Percentiles rank a stretch among this genome's conserved stretches.
These are phyloP conservation scores for Altica lythri DNA, from an alignment of 2,888 invertebrate genomes.

Conservation along the genomic window DNA sequence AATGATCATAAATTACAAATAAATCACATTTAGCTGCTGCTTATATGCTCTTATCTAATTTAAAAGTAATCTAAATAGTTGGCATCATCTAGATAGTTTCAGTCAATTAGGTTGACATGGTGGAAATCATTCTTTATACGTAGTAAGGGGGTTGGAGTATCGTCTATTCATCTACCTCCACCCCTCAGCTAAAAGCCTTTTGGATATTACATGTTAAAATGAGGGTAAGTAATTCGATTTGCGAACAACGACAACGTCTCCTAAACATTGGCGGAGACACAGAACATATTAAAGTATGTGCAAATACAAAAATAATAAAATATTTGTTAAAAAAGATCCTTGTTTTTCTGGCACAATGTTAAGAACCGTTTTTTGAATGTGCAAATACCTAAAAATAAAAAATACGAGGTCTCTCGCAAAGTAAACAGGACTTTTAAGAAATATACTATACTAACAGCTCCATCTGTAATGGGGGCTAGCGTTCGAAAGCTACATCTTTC, in stretches of 20 bases:
- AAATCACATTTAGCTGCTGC: slow-evolving; percentile 22
- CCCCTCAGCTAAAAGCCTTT: slow-evolving; percentile 59
- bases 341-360: no score
- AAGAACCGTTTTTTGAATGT: no score
- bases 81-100: slow-evolving; percentile 47
- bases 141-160: slow-evolving; percentile 39
- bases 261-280: background rate
- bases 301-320: slow-evolving; percentile 17
- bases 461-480: no score
- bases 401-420: no score
- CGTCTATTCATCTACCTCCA: slow-evolving; percentile 50
- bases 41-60: slow-evolving; percentile 39
- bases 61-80: slow-evolving; percentile 48
- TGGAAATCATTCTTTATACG: slow-evolving; percentile 44
- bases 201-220: slow-evolving; percentile 60
- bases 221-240: slow-evolving; percentile 60
- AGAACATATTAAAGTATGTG: no score
- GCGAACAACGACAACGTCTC: slow-evolving; percentile 30
- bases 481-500: no score
- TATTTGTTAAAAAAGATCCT: background rate
- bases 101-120: slow-evolving; percentile 49
- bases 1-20: slow-evolving; percentile 23
- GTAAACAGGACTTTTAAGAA: no score
- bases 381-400: no score
- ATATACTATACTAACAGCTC: no score